These are phyloP conservation scores for Elaphurus davidianus DNA, from an alignment of 2,113 vertebrate genomes.

Conservation along the genomic window DNA sequence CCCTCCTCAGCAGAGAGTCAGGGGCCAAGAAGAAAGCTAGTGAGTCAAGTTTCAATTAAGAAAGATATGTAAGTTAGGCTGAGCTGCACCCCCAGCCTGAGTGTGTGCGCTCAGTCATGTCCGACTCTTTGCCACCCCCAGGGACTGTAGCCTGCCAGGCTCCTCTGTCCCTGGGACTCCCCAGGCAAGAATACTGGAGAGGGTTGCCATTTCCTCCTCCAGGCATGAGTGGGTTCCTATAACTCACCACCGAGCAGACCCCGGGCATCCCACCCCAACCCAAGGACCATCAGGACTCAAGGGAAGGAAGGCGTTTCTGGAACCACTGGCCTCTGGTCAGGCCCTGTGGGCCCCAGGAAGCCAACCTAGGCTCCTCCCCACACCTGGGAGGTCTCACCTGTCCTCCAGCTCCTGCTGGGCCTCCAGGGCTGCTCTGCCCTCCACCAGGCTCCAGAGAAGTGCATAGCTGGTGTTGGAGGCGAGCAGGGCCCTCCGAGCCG, in stretches of 20 bases:
- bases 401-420: conserved; percentile 82
- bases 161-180: background rate
- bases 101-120: background rate
- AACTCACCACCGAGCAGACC: background rate
- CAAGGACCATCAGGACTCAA: background rate
- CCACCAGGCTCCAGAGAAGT: conserved; percentile 82
- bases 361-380: background rate
- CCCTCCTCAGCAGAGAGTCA: background rate
- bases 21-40: background rate
- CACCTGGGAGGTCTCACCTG: conserved; percentile 64
- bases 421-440: conserved; percentile 71
- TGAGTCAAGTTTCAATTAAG: too few species aligned
- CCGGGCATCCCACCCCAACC: rapidly evolving
- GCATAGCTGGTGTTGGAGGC: conserved; percentile 80
- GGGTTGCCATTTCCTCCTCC: background rate
- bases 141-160: background rate
- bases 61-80: too few species aligned
- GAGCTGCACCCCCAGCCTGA: background rate
- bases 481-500: conserved; percentile 77
- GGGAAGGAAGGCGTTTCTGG: background rate
- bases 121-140: background rate
- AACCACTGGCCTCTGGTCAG: background rate
- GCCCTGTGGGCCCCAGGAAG: background rate
- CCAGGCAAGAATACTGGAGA: background rate
- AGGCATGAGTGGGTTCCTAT: background rate